Evolutionary conservation across 2,113 vertebrate genomes (phyloP).

Genomic region (Sterrhoptilus dennistouni): DNA sequence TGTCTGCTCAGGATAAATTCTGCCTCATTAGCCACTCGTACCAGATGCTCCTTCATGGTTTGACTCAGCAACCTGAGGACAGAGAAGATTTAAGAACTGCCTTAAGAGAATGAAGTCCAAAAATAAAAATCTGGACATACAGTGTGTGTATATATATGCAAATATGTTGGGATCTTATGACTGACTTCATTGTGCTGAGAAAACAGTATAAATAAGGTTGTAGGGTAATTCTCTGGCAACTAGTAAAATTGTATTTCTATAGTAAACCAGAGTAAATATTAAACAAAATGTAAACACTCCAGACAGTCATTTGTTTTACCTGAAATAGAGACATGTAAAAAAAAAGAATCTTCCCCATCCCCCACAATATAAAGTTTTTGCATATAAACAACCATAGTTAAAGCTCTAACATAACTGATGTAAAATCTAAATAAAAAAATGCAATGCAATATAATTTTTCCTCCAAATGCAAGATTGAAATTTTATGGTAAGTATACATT

Average conservation of each 20-base stretch:
- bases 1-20: slow-evolving; percentile 97
- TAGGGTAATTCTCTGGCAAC: background rate
- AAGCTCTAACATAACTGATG: background rate
- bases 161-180: background rate
- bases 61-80: slow-evolving; percentile 90
- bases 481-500: background rate
- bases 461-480: background rate
- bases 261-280: background rate
- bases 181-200: background rate
- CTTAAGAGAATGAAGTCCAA: background rate
- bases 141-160: background rate
- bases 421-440: background rate
- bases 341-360: background rate
- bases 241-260: background rate
- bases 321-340: background rate
- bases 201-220: background rate
- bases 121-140: background rate
- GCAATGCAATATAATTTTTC: background rate
- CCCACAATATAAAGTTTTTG: background rate
- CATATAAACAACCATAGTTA: background rate
- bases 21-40: slow-evolving; percentile 96
- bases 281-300: background rate
- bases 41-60: slow-evolving; percentile 99
- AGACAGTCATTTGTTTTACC: background rate
- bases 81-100: slow-evolving; percentile 30